Base-by-base conservation (phyloP, 2,888 invertebrate genomes). In the Adela reaumurella region DNA sequence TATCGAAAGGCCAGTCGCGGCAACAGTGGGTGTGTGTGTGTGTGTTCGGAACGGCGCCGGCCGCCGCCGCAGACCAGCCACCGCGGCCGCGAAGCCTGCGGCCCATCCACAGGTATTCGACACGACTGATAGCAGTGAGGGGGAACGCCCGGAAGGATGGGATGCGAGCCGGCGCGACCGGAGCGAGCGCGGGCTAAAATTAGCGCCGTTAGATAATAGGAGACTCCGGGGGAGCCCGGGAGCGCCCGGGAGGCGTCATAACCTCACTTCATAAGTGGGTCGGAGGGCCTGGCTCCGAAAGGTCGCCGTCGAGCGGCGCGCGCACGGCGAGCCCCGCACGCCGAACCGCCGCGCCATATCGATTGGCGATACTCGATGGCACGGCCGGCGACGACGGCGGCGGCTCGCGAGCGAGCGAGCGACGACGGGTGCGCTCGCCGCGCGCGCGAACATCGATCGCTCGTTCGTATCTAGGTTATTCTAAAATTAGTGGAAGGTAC, bases 1-100 rank as follows among this genome's bases (percentile, higher is more conserved):
- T 60, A 62, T 59, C 61, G 58, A 60, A 43, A n/a, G 18, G n/a
- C 48, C 29, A 35, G 5, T 24, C 24, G 35, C 35, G 35, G 35
- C 35, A 14, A 35, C 35, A 35, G 35, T 35, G 35, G 35, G 35
- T 35, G 35, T 35, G 35, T 35, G 35, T 35, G 35, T 35, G 35
- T 35, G 35, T 35, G 35, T 35, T 14, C 24, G 8, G 24, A 4
- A 8, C 24, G 24, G n/a, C n/a, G n/a, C n/a, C 24, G 24, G 24
- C 5, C 24, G 5, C 5, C 24, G 24, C 24, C 24, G 8, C 24
- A 8, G 24, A 24, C 24, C 24, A 4, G 24, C 24, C 24, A 24
- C 24, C 24, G 24, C 5, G 24, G 8, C 24, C 24, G 24, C 11
- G 11, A 35, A 14, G 6, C 35, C 35, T 14, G 35, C 8, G 11